Evolutionary conservation across 2,797 vertebrate genomes (phyloP).

Genomic region (Enteromius anoplus): DNA sequence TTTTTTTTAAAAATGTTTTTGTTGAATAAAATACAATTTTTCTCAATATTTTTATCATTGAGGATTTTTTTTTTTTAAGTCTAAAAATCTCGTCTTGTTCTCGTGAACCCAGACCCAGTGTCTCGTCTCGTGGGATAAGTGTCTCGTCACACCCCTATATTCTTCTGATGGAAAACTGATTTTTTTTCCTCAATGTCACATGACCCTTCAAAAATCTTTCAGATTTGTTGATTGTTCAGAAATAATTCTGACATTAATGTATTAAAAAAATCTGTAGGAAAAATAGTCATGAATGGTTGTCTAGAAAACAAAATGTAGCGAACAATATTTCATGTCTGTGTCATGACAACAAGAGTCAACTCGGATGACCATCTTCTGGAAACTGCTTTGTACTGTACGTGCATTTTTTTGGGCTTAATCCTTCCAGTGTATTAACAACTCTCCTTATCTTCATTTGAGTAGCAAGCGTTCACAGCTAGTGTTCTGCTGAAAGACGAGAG

Average conservation of each 20-base stretch:
- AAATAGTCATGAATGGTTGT: neutral
- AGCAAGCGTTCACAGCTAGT: neutral
- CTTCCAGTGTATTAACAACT: neutral
- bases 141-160: no score
- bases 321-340: neutral
- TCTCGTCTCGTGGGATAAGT: no score
- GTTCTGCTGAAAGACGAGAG: constrained; percentile 7
- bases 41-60: no score
- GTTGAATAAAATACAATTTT: no score
- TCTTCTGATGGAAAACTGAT: neutral
- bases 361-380: neutral
- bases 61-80: no score
- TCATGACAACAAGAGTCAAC: neutral
- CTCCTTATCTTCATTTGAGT: neutral
- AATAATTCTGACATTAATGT: neutral
- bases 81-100: no score
- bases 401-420: neutral
- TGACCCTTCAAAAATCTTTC: neutral
- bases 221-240: neutral
- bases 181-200: neutral
- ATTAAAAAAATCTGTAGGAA: neutral
- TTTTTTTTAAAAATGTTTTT: no score
- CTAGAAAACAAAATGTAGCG: neutral
- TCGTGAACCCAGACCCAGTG: no score
- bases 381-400: neutral